These are phyloP conservation scores for Myocastor coypus DNA, from an alignment of 2,113 vertebrate genomes.

Conservation along the genomic window DNA sequence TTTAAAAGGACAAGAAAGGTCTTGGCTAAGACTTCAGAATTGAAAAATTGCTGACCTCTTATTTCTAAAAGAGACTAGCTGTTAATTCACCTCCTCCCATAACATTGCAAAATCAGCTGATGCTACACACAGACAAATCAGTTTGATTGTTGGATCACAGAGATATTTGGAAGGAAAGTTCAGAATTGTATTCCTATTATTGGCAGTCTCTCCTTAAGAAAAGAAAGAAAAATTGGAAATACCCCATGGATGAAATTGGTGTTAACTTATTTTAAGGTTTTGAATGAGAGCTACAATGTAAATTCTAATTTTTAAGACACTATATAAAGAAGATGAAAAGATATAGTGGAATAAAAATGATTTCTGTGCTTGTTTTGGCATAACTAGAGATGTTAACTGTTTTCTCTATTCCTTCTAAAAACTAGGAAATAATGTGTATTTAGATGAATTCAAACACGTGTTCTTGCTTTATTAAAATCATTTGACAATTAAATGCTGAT, in stretches of 20 bases:
- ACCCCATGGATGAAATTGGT: neutral
- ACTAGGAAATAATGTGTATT: neutral
- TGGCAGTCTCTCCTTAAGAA: neutral
- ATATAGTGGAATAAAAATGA: neutral
- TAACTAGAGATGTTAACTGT: neutral
- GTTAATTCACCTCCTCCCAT: constrained; percentile 5
- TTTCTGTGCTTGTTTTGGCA: neutral
- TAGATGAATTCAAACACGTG: neutral
- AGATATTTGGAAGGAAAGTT: constrained; percentile 22
- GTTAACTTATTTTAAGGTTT: neutral
- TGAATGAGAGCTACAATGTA: neutral
- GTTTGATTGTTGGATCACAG: neutral
- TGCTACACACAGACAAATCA: neutral
- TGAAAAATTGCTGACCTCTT: constrained; percentile 37
- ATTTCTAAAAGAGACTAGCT: constrained; percentile 10
- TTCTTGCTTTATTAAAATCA: neutral
- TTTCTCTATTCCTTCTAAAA: neutral
- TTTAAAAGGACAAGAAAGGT: constrained; percentile 20
- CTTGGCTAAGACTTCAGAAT: constrained; percentile 48
- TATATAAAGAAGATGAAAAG: neutral
- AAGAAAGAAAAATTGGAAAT: neutral
- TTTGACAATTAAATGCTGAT: too few relatives aligned
- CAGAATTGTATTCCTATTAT: neutral
- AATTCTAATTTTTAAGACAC: neutral
- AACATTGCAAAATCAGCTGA: constrained; percentile 51